Conservation (phyloP, 2,797 vertebrate species). For the Poecile montanus region DNA sequence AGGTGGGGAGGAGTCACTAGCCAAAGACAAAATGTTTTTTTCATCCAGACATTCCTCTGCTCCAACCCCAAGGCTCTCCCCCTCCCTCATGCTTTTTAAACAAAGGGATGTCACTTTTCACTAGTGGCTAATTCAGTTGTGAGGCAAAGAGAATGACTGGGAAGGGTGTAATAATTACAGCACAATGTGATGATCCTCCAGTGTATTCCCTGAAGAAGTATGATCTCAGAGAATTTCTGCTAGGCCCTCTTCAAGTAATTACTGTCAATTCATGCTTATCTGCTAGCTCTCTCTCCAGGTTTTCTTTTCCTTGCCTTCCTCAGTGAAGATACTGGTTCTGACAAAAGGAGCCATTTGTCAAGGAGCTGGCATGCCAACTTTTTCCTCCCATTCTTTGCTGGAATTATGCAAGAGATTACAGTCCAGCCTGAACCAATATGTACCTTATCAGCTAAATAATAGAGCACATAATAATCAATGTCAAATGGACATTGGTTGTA, state of each 20-base stretch:
- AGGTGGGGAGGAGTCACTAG: background rate
- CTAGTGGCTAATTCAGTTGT: slow-evolving; percentile 21
- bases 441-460: slow-evolving; percentile 49
- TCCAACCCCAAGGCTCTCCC: background rate
- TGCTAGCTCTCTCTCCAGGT: slow-evolving; percentile 39
- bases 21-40: background rate
- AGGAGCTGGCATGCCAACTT: background rate
- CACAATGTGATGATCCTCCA: slow-evolving; percentile 40
- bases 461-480: slow-evolving; percentile 22
- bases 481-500: slow-evolving; percentile 22
- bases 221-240: slow-evolving; percentile 62
- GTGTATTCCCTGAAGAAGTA: slow-evolving; percentile 58
- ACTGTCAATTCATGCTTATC: slow-evolving; percentile 68
- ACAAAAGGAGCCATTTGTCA: slow-evolving; percentile 72
- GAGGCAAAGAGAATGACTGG: slow-evolving; percentile 4
- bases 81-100: background rate
- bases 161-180: slow-evolving; percentile 57
- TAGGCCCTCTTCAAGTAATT: slow-evolving; percentile 62
- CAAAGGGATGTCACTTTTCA: slow-evolving; percentile 18
- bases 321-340: slow-evolving; percentile 51
- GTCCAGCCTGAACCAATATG: background rate
- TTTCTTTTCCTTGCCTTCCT: slow-evolving; percentile 40
- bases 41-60: background rate
- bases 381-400: background rate
- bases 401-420: slow-evolving; percentile 58